Base-by-base conservation (phyloP, 2,797 vertebrate genomes). In the Myiotriccus ornatus region DNA sequence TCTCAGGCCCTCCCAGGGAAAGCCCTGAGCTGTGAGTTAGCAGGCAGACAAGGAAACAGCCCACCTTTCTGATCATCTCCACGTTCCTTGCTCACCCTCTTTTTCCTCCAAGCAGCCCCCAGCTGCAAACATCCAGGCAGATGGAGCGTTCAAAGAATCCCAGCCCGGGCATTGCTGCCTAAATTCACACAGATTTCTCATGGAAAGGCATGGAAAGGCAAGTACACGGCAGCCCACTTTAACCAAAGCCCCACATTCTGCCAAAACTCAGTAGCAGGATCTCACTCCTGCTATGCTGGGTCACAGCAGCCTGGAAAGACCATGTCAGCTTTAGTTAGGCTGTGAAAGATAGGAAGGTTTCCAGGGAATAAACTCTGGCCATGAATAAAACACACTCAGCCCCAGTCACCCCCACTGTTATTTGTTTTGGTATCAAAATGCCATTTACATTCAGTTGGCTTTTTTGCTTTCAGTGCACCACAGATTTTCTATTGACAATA, bases 401-500 rank as follows among this genome's bases (percentile, higher is more conserved):
- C 73, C 39, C 67, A 15, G 39, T 32, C 49, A 65, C 23, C 13
- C 13, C 34, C n/a, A n/a, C 28, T 30, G 18, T 46, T 78, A 74
- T 52, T 94, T 87, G 87, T 84, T 89, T 78, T 49, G 35, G 74
- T 81, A 82, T 87, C 87, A 75, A 91, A 89, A 87, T 89, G 39
- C 52, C 70, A 57, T 80, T 73, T 89, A 77, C 2, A 5, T 93
- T 89, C 70, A 35, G 47, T 79, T 81, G 85, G 28, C 28, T 81
- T 63, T 63, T 87, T 64, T 14, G 62, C 14, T 3, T 63, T 59
- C 53, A 46, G 75, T 18, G 0, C 67, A 35, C 50, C 43, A 65
- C 64, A 64, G 74, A 64, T 84, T 91, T 83, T 84, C 20, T 81
- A 75, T n/a, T 73, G 85, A 67, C 78, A 95, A 55, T 47, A 53